Evolutionary conservation across 2,888 invertebrate genomes (phyloP).

Genomic region (Agonum fuliginosum): DNA sequence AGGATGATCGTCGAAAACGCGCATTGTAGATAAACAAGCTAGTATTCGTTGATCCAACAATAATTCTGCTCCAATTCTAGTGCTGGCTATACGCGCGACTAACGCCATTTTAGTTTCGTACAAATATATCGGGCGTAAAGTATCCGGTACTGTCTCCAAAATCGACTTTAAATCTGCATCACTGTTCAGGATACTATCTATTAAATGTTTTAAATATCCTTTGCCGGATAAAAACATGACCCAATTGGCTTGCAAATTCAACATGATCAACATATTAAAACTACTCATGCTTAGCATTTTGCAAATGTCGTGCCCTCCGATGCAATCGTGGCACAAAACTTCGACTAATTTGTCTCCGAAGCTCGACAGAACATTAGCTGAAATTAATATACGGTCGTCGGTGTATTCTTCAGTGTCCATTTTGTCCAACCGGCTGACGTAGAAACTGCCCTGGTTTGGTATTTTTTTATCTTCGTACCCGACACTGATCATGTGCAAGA

Average conservation of each 20-base stretch:
- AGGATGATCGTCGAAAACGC: constrained; percentile 83
- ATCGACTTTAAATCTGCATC: constrained; percentile 81
- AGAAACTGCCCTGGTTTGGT: constrained; percentile 70
- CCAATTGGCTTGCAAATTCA: constrained; percentile 83
- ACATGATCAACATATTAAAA: constrained; percentile 84
- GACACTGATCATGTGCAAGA: constrained; percentile 83
- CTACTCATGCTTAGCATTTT: constrained; percentile 91
- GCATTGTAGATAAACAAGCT: constrained; percentile 80
- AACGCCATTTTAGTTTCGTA: constrained; percentile 92
- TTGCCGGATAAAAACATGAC: constrained; percentile 77
- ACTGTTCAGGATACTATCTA: constrained; percentile 86
- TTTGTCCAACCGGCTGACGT: constrained; percentile 81
- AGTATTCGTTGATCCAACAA: constrained; percentile 78
- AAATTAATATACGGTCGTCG: constrained; percentile 72
- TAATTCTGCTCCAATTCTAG: constrained; percentile 80
- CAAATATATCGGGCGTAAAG: constrained; percentile 86
- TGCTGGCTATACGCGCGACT: constrained; percentile 81
- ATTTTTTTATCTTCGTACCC: constrained; percentile 67
- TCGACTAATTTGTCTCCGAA: constrained; percentile 90
- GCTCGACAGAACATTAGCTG: constrained; percentile 80
- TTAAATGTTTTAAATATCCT: constrained; percentile 87
- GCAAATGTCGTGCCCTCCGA: constrained; percentile 91
- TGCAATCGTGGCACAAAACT: constrained; percentile 89
- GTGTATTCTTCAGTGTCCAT: constrained; percentile 34
- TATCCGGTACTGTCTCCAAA: constrained; percentile 80